phyloP scores from a whole-genome alignment of 2,113 vertebrate species.

The Myrmecophaga tridactyla region DNA sequence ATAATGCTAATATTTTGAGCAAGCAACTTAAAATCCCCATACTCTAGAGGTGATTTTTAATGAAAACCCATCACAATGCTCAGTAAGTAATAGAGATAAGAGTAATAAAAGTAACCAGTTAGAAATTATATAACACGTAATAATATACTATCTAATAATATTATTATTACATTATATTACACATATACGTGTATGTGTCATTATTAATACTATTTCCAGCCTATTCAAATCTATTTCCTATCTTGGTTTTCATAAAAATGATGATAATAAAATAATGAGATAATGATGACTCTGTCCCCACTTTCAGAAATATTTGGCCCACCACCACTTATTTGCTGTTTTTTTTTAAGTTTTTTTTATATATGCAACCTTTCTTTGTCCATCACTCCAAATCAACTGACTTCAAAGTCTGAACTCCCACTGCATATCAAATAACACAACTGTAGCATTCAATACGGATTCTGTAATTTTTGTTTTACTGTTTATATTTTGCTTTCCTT shows the following conservation, averaged over 20 bases:
- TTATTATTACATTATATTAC: not conserved
- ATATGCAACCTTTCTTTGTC: not conserved
- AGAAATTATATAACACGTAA: not conserved
- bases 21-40: not conserved
- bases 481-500: not conserved
- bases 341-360: not conserved
- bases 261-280: not conserved
- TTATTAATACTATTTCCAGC: not conserved
- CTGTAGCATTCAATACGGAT: not conserved
- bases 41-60: not conserved
- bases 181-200: not conserved
- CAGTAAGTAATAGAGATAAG: not conserved
- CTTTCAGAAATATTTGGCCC: not conserved
- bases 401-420: not conserved
- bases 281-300: not conserved
- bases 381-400: not conserved
- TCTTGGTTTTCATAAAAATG: not conserved
- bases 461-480: not conserved
- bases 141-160: not conserved
- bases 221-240: not conserved
- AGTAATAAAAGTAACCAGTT: not conserved
- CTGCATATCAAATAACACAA: not conserved
- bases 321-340: not conserved
- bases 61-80: not conserved
- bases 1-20: not conserved